A percentile compares a stretch with the other conserved stretches of the same genome.
phyloP scores from a whole-genome alignment of 2,113 vertebrate genomes.

The Apaloderma vittatum region DNA sequence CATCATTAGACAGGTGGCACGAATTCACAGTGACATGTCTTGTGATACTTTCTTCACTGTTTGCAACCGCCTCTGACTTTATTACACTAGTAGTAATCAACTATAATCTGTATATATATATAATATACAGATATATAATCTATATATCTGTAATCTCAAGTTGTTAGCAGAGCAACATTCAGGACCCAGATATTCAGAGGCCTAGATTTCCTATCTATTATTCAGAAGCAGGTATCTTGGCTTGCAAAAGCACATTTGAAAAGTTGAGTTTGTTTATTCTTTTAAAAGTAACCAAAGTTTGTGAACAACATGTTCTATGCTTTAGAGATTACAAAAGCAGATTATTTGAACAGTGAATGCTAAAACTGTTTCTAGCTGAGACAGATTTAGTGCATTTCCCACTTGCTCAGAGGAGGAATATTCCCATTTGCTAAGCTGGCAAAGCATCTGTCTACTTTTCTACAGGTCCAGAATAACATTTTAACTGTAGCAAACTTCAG shows the following conservation, averaged over 20 bases:
- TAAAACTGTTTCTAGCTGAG: neutral
- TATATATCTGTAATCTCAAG: neutral
- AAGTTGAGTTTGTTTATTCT: neutral
- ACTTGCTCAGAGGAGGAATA: neutral
- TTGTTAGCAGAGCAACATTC: neutral
- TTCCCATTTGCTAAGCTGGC: neutral
- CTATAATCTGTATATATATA: neutral
- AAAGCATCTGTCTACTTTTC: neutral
- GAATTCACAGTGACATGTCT: neutral
- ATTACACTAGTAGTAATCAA: neutral
- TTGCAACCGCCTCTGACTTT: neutral
- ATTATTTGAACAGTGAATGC: neutral
- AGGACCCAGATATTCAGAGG: neutral
- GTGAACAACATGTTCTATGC: neutral
- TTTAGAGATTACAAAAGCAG: neutral
- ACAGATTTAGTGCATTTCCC: neutral
- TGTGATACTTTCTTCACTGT: neutral
- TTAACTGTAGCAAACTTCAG: neutral
- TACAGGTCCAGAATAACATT: neutral
- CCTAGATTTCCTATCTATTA: neutral
- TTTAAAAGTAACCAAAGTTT: neutral
- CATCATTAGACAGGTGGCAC: conserved; percentile 25
- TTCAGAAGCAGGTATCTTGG: neutral
- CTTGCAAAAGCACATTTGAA: neutral
- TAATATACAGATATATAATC: too few relatives aligned